These are phyloP conservation scores for Agrotis exclamationis DNA, from an alignment of 2,888 invertebrate species.

Conservation along the genomic window DNA sequence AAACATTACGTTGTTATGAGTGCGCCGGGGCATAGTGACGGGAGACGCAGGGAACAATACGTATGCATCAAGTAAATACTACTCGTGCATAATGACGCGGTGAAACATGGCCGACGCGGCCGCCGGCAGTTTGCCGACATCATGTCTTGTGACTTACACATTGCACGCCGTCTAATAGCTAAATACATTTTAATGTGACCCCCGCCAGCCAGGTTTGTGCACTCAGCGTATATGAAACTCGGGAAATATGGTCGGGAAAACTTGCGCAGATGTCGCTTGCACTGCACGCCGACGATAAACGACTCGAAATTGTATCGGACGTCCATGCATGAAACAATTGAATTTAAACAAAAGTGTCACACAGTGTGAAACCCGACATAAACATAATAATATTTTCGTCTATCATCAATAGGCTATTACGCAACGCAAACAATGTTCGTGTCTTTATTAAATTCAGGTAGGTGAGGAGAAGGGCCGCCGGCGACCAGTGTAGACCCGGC, in stretches of 20 bases:
- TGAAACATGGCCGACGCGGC: constrained; percentile 39
- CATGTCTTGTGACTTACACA: constrained; percentile 40
- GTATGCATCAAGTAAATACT: constrained; percentile 35
- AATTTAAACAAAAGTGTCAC: constrained; percentile 4
- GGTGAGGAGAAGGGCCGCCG: constrained; percentile 33
- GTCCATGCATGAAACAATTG: constrained; percentile 8
- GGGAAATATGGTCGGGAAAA: constrained; percentile 26
- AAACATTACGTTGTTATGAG: constrained; percentile 50
- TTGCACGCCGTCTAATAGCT: constrained; percentile 36
- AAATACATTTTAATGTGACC: constrained; percentile 48
- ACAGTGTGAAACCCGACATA: background rate
- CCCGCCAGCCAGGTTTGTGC: constrained; percentile 17
- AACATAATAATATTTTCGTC: constrained; percentile 43
- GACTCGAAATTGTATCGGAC: constrained; percentile 32
- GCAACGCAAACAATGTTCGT: constrained; percentile 43
- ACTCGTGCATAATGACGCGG: constrained; percentile 43
- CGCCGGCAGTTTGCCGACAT: constrained; percentile 38
- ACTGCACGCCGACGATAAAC: constrained; percentile 36
- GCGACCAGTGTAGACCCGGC: constrained; percentile 39
- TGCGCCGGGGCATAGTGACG: constrained; percentile 14
- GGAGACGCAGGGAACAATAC: constrained; percentile 12
- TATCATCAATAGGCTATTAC: constrained; percentile 41
- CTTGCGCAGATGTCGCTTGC: constrained; percentile 29
- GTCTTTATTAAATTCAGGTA: constrained; percentile 59
- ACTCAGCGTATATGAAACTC: constrained; percentile 28